A percentile compares a stretch with the other conserved stretches of the same genome.
phyloP scores from a whole-genome alignment of 2,888 invertebrate genomes.

The Cantharis rustica region DNA sequence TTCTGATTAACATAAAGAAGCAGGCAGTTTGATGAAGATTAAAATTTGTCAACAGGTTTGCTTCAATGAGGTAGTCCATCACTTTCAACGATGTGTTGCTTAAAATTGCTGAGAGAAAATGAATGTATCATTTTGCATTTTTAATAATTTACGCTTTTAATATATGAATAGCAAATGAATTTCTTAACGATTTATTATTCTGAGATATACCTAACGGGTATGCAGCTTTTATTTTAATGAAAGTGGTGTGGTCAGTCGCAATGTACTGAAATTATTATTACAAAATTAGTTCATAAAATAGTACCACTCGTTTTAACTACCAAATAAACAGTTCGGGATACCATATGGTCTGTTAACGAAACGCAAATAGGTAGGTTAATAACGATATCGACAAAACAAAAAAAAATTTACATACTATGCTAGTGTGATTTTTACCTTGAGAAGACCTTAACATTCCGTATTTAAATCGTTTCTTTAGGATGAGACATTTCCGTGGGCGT shows the following conservation, averaged over 20 bases:
- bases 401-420: not conserved
- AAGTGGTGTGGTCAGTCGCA: constrained; percentile 23
- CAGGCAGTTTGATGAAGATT: not conserved
- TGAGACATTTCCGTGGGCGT: constrained; percentile 34
- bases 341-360: constrained; percentile 18
- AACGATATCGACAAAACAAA: not conserved
- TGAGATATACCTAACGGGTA: constrained; percentile 12
- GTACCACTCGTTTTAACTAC: constrained; percentile 13
- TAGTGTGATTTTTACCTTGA: constrained; percentile 19
- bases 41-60: constrained; percentile 30
- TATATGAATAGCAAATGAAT: constrained; percentile 19
- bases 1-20: not conserved
- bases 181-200: constrained; percentile 14
- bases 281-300: constrained; percentile 16
- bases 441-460: constrained; percentile 27
- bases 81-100: constrained; percentile 4
- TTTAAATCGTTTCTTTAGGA: constrained; percentile 13
- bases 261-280: constrained; percentile 21
- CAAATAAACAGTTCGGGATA: constrained; percentile 11
- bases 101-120: constrained; percentile 5
- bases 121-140: constrained; percentile 3
- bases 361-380: not conserved
- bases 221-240: constrained; percentile 30
- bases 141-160: not conserved
- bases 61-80: constrained; percentile 16